Evolutionary conservation across 2,113 vertebrate genomes (phyloP).

Genomic region (Gopherus flavomarginatus): DNA sequence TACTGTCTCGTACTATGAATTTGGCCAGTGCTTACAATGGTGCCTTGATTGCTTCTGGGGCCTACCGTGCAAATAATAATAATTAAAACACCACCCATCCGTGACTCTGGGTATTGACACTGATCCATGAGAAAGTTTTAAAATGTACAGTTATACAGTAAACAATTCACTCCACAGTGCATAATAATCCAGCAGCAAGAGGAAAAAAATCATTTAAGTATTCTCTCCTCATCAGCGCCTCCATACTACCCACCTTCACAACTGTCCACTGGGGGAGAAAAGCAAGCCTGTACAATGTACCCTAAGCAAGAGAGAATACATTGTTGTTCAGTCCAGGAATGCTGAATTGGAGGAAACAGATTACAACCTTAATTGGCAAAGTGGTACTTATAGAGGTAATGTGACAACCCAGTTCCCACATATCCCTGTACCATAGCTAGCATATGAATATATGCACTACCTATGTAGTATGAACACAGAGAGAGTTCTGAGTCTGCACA

Average conservation of each 20-base stretch:
- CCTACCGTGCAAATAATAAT: not conserved
- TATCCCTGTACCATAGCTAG: too few species aligned
- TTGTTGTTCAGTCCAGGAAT: not conserved
- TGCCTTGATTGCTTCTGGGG: not conserved
- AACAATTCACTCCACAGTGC: not conserved
- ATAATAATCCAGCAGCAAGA: not conserved
- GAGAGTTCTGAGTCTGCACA: too few species aligned
- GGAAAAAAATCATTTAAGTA: not conserved
- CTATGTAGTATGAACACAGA: too few species aligned
- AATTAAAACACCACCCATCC: not conserved
- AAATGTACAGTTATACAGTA: not conserved
- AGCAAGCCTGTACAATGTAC: not conserved
- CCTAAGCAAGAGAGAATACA: not conserved
- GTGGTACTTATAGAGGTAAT: too few species aligned
- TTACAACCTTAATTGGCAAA: not conserved
- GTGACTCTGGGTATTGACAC: not conserved
- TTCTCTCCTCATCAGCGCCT: not conserved
- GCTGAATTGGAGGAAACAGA: not conserved
- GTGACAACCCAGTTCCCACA: too few species aligned
- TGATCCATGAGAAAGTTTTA: not conserved
- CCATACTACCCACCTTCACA: not conserved
- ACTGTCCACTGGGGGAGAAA: not conserved
- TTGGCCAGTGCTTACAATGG: not conserved
- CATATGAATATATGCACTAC: too few species aligned
- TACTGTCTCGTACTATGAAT: too few species aligned